phyloP scores from a whole-genome alignment of 2,113 vertebrate genomes.

The Indicator maculatus region DNA sequence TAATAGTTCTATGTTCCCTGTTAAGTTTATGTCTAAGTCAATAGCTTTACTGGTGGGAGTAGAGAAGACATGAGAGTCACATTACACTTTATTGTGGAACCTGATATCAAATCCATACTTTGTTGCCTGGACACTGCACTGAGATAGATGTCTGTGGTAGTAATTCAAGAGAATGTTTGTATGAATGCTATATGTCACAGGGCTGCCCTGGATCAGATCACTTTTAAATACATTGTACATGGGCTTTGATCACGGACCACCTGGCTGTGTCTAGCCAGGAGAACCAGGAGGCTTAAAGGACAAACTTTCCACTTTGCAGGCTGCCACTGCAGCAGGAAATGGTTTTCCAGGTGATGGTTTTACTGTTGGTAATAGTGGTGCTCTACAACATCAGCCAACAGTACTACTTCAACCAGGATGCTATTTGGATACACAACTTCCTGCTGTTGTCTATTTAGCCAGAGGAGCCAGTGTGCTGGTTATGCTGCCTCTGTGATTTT shows the following conservation, averaged over 20 bases:
- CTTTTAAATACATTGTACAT: neutral
- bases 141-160: neutral
- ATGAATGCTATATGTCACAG: neutral
- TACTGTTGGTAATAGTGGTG: neutral
- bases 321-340: neutral
- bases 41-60: neutral
- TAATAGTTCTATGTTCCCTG: neutral
- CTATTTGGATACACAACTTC: neutral
- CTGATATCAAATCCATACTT: neutral
- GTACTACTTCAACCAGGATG: neutral
- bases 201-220: neutral
- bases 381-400: neutral
- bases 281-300: neutral
- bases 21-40: neutral
- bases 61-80: neutral
- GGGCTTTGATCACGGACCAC: constrained; percentile 14
- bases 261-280: neutral
- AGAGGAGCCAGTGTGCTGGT: neutral
- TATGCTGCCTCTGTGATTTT: neutral
- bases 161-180: constrained; percentile 33
- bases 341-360: neutral
- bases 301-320: neutral
- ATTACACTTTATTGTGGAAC: constrained; percentile 19
- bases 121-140: neutral
- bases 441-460: neutral